Percentiles rank a stretch among this genome's conserved stretches.
Evolutionary conservation across 2,113 vertebrate species (phyloP).

Genomic region (Oncorhynchus clarkii): DNA sequence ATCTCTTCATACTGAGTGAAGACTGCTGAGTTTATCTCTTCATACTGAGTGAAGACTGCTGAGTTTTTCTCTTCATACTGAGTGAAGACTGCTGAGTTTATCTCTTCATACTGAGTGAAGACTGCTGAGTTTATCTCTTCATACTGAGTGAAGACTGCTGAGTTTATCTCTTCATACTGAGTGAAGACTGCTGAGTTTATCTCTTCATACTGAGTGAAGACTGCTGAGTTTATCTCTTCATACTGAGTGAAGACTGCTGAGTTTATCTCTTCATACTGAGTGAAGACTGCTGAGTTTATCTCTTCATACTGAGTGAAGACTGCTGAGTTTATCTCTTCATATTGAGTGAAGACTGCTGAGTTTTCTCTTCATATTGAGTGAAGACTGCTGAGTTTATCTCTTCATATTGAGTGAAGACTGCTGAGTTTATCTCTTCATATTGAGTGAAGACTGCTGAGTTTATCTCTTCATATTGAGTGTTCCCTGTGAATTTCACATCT

Average conservation of each 20-base stretch:
- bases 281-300: conserved; percentile 1
- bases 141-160: conserved; percentile 4
- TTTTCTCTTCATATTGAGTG: conserved; percentile 5
- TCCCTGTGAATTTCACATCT: background rate
- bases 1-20: conserved; percentile 8
- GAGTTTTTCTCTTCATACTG: conserved; percentile 13
- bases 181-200: background rate
- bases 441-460: background rate
- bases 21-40: too few relatives aligned
- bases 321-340: conserved; percentile 9
- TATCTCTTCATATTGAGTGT: conserved; percentile 7
- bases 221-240: conserved; percentile 8
- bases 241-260: background rate
- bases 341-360: background rate
- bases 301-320: background rate
- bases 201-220: background rate
- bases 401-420: background rate
- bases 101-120: conserved; percentile 1
- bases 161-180: too few relatives aligned
- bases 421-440: conserved; percentile 14
- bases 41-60: background rate
- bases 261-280: conserved; percentile 8
- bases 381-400: background rate
- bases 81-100: too few relatives aligned
- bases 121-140: conserved; percentile 1